Base-by-base conservation (phyloP, 2,797 vertebrate genomes). In the Tokudaia tokunoshimensis region DNA sequence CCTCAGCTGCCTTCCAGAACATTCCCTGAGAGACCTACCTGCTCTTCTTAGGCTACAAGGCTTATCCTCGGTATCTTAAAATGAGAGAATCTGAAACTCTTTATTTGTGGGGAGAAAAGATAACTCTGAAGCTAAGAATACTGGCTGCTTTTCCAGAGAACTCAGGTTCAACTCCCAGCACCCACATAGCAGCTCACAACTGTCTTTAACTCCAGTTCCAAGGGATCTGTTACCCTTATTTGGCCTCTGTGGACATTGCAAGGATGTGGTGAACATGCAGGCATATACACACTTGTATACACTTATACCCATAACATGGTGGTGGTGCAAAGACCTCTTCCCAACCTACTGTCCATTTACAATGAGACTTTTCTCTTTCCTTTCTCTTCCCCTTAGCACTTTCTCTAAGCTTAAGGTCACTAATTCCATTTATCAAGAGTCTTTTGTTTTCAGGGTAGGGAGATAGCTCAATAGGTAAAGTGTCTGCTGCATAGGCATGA, bases 1-100 rank as follows among this genome's bases (percentile, higher is more conserved):
- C 44, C 7, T 95, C 92, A 61, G 41, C 72, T 94, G 94, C 92
- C 82, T 97, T 96, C 92, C 57, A 81, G 94, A 97, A 97, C 76
- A 29, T 91, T 97, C 92, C 89, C 88, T 78, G 3, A 15, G 55
- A 87, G 70, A 34, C 37, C 75, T 65, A 70, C 86, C 91, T 92
- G 75, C 29, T 72, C 44, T 89, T 74, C 82, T 82, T 63, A 67
- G 63, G 41, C 4, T 12, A 26, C 7, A 15, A 65, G 0, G 6
- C 0, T 50, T 88, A 52, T 47, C 81, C 52, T 95, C 20, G 14
- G 61, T 86, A 76, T 65, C 70, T 76, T 63, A 70, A 80, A 29
- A 75, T 41, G 52, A 11, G n/a, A 74, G 26, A 79, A 7, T 1
- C 41, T 11, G 6, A 72, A 86, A 52, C 31, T 70, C 44, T 70